Evolutionary conservation across 2,797 vertebrate genomes (phyloP), one percentile per base, ranked within the genome.

Genomic region (Oreortyx pictus): DNA sequence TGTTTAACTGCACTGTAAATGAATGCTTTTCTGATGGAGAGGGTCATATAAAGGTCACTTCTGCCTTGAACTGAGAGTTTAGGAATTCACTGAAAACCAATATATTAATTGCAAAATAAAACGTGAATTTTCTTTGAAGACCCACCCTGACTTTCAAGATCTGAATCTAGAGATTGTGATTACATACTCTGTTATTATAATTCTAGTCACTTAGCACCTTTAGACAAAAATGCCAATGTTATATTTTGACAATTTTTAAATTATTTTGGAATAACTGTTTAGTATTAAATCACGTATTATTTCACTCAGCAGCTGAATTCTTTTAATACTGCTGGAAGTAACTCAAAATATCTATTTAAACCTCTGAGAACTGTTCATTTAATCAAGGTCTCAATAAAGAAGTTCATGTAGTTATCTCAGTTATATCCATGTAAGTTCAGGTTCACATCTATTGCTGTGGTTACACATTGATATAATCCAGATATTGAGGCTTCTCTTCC

Each of bases 101-200:
- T 62, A 60, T 82, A 90, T 81, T 93, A 88, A 77, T 74, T 88
- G 52, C 90, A 88, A 96, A 96, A 94, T n/a, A 83, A 95, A 95
- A 81, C 19, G 33, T 86, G 77, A 82, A 80, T 93, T 94, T 86
- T 82, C 80, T 79, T 96, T 93, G 83, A 94, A 94, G 52, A 88
- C 49, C 24, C 72, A 94, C 43, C 80, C 72, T 96, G 81, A 90
- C 47, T 59, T 92, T 95, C 44, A 81, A 72, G 49, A 41, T 68
- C 87, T 91, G 72, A 84, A 81, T 87, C 18, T 57, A 90, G 70
- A 81, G 20, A 79, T 93, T 89, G 56, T 68, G 91, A 91, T 92
- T 96, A 91, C 6, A 49, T 85, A 50, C 27, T 86, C 9, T 23
- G 65, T 49, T 94, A 81, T 77, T 82, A 61, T 24, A 74, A 84